These are phyloP conservation scores for Oreochromis tanganicae DNA, from an alignment of 2,113 vertebrate species.

Conservation along the genomic window DNA sequence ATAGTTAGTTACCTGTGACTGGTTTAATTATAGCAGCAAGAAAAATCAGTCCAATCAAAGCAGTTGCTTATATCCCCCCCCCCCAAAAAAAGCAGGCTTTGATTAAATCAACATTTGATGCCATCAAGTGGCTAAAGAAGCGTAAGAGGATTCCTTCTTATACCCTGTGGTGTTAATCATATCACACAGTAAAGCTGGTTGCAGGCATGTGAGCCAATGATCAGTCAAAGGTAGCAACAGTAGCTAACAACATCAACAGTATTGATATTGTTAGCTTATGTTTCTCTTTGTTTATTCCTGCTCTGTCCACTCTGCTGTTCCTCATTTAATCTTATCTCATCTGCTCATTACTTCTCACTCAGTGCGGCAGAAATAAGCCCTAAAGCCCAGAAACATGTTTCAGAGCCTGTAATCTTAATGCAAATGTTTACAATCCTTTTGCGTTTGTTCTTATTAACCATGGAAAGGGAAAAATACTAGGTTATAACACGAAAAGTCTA, in stretches of 20 bases:
- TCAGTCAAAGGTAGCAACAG: not conserved
- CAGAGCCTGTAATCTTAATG: not conserved
- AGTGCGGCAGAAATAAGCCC: not conserved
- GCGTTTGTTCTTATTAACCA: not conserved
- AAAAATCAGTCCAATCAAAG: not conserved
- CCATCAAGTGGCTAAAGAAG: constrained; percentile 12
- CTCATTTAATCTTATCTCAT: not conserved
- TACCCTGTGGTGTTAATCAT: constrained; percentile 14
- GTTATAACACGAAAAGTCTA: not conserved
- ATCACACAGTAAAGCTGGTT: not conserved
- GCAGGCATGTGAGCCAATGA: not conserved
- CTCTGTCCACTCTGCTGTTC: not conserved
- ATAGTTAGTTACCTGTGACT: not conserved
- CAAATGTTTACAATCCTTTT: not conserved
- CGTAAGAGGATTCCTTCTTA: constrained; percentile 27
- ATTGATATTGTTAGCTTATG: not conserved
- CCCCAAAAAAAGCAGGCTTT: not conserved
- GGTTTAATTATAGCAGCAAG: not conserved
- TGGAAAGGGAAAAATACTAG: not conserved
- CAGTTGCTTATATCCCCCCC: not conserved
- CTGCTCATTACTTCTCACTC: not conserved
- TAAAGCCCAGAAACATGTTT: not conserved
- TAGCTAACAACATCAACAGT: not conserved
- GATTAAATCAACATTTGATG: not conserved
- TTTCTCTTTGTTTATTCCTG: not conserved